Evolutionary conservation across 2,888 invertebrate genomes (phyloP).

Genomic region (Eretmocerus hayati): DNA sequence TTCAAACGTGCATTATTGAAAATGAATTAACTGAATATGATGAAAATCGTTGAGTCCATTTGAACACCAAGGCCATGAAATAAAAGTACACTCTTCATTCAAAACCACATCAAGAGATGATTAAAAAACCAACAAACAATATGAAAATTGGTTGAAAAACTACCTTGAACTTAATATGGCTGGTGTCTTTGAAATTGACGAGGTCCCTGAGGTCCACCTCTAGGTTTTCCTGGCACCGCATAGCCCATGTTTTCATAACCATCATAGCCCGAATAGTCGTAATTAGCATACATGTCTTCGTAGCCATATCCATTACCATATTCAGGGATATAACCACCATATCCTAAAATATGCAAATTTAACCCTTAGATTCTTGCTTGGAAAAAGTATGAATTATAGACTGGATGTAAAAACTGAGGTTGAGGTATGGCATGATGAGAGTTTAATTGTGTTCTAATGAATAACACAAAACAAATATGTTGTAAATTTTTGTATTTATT

Average conservation of each 20-base stretch:
- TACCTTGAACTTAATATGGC: constrained; percentile 38
- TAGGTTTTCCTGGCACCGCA: constrained; percentile 40
- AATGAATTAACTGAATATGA: too few relatives aligned
- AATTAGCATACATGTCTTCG: constrained; percentile 45
- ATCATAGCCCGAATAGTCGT: constrained; percentile 44
- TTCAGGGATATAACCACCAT: constrained; percentile 28
- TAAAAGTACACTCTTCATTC: not conserved
- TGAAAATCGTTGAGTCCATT: too few relatives aligned
- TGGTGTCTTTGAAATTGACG: constrained; percentile 47
- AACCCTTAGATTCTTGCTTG: constrained; percentile 10
- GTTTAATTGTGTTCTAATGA: constrained; percentile 16
- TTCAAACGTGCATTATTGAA: too few relatives aligned
- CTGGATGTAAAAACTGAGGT: constrained; percentile 1
- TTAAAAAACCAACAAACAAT: not conserved
- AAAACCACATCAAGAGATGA: constrained; percentile 1
- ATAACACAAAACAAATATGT: constrained; percentile 21
- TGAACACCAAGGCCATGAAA: too few relatives aligned
- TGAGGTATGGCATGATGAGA: not conserved
- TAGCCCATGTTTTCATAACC: constrained; percentile 43
- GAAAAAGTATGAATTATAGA: not conserved
- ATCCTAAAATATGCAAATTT: constrained; percentile 21
- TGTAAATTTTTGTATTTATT: constrained; percentile 24
- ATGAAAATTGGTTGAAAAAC: constrained; percentile 14
- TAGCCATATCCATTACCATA: constrained; percentile 43
- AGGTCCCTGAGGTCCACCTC: constrained; percentile 42